These are phyloP conservation scores for Oreochromis grahami DNA, from an alignment of 2,797 vertebrate genomes.

Conservation along the genomic window DNA sequence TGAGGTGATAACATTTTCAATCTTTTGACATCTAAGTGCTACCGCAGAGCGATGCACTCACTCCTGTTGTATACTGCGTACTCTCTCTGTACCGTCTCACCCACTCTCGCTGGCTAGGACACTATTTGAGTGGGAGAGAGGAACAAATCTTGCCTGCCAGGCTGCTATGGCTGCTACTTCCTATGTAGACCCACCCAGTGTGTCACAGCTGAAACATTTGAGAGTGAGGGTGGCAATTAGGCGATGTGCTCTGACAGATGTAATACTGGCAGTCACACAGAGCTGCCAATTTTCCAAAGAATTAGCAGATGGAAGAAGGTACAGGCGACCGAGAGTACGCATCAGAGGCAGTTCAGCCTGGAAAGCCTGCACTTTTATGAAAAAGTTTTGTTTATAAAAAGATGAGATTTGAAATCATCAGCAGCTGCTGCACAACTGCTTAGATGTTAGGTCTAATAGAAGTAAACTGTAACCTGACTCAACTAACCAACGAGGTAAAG, in stretches of 20 bases:
- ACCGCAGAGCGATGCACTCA: neutral
- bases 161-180: slow-evolving; percentile 26
- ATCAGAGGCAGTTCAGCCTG: neutral
- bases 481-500: neutral
- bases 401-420: neutral
- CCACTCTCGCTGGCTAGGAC: neutral
- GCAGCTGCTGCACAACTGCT: neutral
- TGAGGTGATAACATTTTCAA: neutral
- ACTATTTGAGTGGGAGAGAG: slow-evolving; percentile 27
- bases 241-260: slow-evolving; percentile 50
- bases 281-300: slow-evolving; percentile 45
- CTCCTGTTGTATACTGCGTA: neutral
- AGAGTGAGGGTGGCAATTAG: slow-evolving; percentile 63
- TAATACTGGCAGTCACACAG: slow-evolving; percentile 42
- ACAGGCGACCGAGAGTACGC: slow-evolving; percentile 4
- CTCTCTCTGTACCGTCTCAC: neutral
- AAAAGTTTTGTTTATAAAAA: neutral
- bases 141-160: slow-evolving; percentile 19
- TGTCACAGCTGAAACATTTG: slow-evolving; percentile 54
- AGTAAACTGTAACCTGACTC: neutral
- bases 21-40: neutral
- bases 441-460: neutral
- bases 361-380: neutral
- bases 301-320: slow-evolving; percentile 42
- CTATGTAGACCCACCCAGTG: slow-evolving; percentile 56